Evolutionary conservation across 23 tunicate species (phyloP).

Genomic region (Oikopleura dioica): DNA sequence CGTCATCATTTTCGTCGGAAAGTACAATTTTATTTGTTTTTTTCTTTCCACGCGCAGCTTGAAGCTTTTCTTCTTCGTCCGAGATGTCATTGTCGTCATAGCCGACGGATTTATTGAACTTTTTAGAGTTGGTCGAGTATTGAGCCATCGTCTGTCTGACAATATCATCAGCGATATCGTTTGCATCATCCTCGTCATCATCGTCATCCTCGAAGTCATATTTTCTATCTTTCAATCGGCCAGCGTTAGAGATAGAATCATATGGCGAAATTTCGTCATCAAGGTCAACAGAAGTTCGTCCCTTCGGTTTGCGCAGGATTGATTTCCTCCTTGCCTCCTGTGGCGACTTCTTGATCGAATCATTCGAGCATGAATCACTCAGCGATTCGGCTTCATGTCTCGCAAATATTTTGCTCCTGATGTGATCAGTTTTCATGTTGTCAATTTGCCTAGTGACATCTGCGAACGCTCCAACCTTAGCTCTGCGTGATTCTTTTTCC

Average conservation of each 20-base stretch:
- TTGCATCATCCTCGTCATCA: not conserved
- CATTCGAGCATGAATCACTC: not conserved
- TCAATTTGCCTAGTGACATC: not conserved
- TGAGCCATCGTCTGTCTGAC: not conserved
- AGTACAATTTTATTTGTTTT: too few species aligned
- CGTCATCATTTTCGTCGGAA: not conserved
- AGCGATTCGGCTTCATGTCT: not conserved
- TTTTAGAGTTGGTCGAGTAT: not conserved
- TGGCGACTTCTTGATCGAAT: not conserved
- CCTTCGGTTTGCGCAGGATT: too few species aligned
- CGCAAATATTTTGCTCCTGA: not conserved
- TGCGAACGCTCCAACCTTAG: not conserved
- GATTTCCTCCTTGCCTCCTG: too few species aligned
- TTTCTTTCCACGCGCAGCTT: too few species aligned
- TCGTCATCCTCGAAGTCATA: not conserved
- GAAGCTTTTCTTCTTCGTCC: too few species aligned
- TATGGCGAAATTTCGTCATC: not conserved
- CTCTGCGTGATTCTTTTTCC: not conserved
- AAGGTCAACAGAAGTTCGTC: not conserved
- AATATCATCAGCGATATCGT: not conserved
- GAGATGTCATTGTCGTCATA: too few species aligned
- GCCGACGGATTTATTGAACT: not conserved
- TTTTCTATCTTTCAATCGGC: not conserved
- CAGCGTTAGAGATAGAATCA: not conserved
- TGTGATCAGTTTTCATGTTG: not conserved